phyloP scores from a whole-genome alignment of 2,888 invertebrate genomes.

The Siphlonurus alternatus region DNA sequence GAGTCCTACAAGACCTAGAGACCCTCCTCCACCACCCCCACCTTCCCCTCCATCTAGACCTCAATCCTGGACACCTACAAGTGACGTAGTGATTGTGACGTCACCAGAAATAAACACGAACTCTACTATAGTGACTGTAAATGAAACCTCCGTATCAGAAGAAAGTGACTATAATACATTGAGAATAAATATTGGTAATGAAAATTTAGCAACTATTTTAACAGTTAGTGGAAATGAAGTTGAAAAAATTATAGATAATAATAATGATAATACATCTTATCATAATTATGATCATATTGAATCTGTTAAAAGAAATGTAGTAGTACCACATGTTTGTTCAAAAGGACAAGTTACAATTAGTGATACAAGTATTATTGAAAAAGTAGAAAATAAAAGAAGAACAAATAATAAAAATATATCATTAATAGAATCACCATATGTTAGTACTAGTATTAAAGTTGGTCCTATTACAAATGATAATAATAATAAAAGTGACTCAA shows the following conservation, averaged over 20 bases:
- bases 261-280: not conserved
- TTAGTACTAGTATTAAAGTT: not conserved
- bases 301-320: no score
- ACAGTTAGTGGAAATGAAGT: not conserved
- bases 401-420: not conserved
- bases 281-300: not conserved
- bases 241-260: not conserved
- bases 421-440: not conserved
- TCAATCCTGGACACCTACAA: constrained; percentile 22
- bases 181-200: not conserved
- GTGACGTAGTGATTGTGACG: constrained; percentile 5
- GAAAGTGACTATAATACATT: not conserved
- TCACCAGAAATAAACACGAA: constrained; percentile 9
- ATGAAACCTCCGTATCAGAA: not conserved
- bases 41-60: constrained; percentile 21
- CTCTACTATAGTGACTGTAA: not conserved
- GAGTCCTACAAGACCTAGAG: constrained; percentile 25
- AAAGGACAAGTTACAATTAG: not conserved
- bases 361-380: not conserved
- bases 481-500: no score
- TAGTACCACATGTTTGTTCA: not conserved
- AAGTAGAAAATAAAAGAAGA: not conserved
- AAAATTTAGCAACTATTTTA: not conserved
- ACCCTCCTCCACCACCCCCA: constrained; percentile 32
- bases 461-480: no score